These are phyloP conservation scores for Zhengitettix transpicula DNA, from an alignment of 2,888 invertebrate genomes.

Conservation along the genomic window DNA sequence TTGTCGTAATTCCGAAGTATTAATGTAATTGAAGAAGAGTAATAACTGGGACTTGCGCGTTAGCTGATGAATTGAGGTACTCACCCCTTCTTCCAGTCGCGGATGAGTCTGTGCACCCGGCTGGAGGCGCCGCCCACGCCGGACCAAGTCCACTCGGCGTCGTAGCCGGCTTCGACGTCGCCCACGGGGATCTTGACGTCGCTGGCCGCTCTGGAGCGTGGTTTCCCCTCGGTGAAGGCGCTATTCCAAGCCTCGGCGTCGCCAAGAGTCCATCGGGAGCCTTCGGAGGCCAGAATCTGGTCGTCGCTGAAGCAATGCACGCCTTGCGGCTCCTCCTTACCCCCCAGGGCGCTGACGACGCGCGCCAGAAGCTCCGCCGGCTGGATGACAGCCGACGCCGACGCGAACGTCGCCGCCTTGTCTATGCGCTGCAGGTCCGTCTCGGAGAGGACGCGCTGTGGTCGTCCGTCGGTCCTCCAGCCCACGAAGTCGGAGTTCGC, in stretches of 20 bases:
- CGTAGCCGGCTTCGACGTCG: not conserved
- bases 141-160: not conserved
- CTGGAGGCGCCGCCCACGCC: not conserved
- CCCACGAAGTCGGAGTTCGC: constrained; percentile 16
- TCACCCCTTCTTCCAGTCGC: too few relatives aligned
- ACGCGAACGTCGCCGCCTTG: constrained; percentile 50
- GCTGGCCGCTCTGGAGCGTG: not conserved
- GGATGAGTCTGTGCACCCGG: not conserved
- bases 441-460: constrained; percentile 51
- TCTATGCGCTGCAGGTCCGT: constrained; percentile 64
- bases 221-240: too few relatives aligned
- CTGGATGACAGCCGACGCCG: constrained; percentile 33
- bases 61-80: too few relatives aligned
- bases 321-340: not conserved
- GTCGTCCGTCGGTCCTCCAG: not conserved
- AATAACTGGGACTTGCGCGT: too few relatives aligned
- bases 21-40: too few relatives aligned
- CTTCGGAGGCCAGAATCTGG: not conserved
- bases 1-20: too few relatives aligned
- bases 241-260: not conserved
- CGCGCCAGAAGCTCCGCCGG: constrained; percentile 59
- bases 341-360: constrained; percentile 42
- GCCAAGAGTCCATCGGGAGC: not conserved
- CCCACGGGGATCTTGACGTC: not conserved
- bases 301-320: not conserved